These are phyloP conservation scores for Patella depressa DNA, from an alignment of 2,888 invertebrate species.

Conservation along the genomic window DNA sequence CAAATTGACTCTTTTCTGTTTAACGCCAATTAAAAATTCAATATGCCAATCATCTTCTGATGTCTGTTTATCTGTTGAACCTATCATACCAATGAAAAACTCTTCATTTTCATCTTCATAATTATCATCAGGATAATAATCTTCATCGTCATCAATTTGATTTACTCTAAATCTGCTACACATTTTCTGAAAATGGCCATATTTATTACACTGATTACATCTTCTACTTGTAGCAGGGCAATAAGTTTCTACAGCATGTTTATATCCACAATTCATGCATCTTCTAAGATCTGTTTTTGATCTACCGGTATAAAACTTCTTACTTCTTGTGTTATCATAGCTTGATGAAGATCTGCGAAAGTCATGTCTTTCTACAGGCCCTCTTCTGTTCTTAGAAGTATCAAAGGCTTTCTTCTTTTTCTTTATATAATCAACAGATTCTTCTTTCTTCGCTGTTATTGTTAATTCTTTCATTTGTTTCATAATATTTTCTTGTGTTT, in stretches of 20 bases:
- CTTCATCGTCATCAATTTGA: not conserved
- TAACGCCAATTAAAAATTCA: not conserved
- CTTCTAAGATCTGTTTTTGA: not conserved
- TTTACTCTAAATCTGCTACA: not conserved
- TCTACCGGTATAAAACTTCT: not conserved
- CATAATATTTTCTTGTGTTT: conserved; percentile 1
- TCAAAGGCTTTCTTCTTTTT: not conserved
- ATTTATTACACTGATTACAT: not conserved
- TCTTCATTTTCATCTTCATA: not conserved
- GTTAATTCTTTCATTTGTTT: conserved; percentile 8
- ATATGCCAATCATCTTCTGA: not conserved
- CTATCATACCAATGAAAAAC: not conserved
- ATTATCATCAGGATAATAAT: not conserved
- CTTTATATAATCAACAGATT: not conserved
- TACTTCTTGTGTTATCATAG: too few species aligned
- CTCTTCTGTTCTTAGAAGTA: not conserved
- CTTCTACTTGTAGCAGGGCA: not conserved
- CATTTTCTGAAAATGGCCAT: conserved; percentile 1
- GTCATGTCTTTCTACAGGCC: not conserved
- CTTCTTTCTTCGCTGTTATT: not conserved
- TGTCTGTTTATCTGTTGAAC: not conserved
- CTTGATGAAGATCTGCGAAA: too few species aligned
- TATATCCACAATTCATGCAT: not conserved
- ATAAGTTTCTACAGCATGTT: not conserved
- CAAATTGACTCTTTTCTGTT: not conserved